phyloP scores from a whole-genome alignment of 1,140 invertebrate species.

The Lordiphosa stackelbergi region DNA sequence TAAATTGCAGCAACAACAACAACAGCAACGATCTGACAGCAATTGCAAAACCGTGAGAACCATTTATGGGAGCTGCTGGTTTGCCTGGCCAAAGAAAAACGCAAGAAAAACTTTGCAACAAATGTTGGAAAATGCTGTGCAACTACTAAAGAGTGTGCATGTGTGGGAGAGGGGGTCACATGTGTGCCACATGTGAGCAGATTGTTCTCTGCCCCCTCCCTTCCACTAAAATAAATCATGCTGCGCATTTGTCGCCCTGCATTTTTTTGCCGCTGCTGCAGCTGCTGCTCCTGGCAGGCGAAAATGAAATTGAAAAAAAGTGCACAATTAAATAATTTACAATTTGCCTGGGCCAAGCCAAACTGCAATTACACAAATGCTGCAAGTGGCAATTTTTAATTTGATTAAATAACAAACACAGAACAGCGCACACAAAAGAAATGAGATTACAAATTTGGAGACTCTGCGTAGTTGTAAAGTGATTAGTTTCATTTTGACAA shows the following conservation, averaged over 20 bases:
- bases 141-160: constrained; percentile 18
- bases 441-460: constrained; percentile 4
- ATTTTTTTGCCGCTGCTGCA: constrained; percentile 10
- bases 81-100: constrained; percentile 49
- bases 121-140: constrained; percentile 66
- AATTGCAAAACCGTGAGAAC: constrained; percentile 69
- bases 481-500: too few relatives aligned
- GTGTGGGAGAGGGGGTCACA: constrained; percentile 11
- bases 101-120: constrained; percentile 66
- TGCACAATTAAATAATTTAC: constrained; percentile 48
- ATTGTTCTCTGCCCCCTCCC: constrained; percentile 1
- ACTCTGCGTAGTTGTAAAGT: too few relatives aligned
- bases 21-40: constrained; percentile 37
- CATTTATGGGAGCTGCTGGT: constrained; percentile 57
- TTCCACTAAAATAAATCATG: constrained; percentile 52
- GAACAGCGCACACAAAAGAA: constrained; percentile 14
- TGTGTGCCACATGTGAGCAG: constrained; percentile 53
- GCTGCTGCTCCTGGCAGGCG: constrained; percentile 33
- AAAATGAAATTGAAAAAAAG: constrained; percentile 17
- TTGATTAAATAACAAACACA: constrained; percentile 45
- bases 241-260: constrained; percentile 60
- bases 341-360: constrained; percentile 43
- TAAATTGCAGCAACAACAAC: constrained; percentile 27
- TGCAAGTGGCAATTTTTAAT: constrained; percentile 52
- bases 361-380: constrained; percentile 25